Conservation (phyloP, 2,888 invertebrate species). For the Hofmannophila pseudospretella region DNA sequence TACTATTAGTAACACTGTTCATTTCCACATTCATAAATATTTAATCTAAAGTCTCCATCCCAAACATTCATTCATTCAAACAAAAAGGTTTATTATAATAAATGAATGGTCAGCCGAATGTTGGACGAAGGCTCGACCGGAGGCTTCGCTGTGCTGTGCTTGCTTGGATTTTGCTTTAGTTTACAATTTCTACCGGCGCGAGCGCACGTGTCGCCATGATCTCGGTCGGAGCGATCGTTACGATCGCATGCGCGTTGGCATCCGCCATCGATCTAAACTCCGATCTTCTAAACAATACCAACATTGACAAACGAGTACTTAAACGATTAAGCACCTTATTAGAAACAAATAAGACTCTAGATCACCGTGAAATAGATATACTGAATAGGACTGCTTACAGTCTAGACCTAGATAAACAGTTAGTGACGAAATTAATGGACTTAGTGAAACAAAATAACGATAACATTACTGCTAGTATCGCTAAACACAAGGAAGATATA, state of each 20-base stretch:
- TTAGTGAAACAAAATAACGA: constrained; percentile 30
- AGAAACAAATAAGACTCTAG: constrained; percentile 42
- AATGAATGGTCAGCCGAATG: constrained; percentile 29
- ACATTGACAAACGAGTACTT: constrained; percentile 38
- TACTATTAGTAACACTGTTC: too few species aligned
- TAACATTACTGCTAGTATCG: constrained; percentile 1
- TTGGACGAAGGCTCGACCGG: constrained; percentile 17
- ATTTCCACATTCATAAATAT: too few species aligned
- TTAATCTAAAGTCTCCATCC: not conserved
- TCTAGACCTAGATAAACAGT: constrained; percentile 42
- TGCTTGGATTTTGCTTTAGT: too few species aligned
- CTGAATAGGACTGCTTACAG: constrained; percentile 45
- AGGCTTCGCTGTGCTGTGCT: constrained; percentile 28
- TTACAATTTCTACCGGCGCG: constrained; percentile 46
- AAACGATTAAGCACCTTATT: constrained; percentile 35
- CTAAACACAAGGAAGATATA: constrained; percentile 7
- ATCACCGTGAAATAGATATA: constrained; percentile 34
- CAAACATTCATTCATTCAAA: constrained; percentile 8
- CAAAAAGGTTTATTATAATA: constrained; percentile 50
- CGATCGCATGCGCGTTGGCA: constrained; percentile 49
- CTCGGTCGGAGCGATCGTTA: constrained; percentile 36
- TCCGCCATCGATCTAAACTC: constrained; percentile 29
- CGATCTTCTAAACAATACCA: constrained; percentile 33
- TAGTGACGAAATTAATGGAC: constrained; percentile 42
- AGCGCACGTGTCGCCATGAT: constrained; percentile 59